phyloP scores from a whole-genome alignment of 2,888 invertebrate genomes.

The Ornithoptera priamus region DNA sequence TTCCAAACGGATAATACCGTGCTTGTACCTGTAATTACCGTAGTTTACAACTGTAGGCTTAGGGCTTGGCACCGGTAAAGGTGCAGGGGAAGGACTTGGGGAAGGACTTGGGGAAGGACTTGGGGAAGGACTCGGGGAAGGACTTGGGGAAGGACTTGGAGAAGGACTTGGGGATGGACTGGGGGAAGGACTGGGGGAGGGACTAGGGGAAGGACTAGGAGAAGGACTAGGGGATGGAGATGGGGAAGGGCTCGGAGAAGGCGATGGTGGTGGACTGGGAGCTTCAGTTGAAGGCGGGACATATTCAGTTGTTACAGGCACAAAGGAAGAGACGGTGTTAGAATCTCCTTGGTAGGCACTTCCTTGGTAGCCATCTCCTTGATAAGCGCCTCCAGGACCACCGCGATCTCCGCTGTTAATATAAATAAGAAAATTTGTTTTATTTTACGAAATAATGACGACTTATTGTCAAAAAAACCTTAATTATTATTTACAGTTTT shows the following conservation, averaged over 20 bases:
- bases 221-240: slow-evolving; percentile 31
- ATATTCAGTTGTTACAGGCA: slow-evolving; percentile 25
- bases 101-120: slow-evolving; percentile 17
- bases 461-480: no score
- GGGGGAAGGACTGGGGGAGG: slow-evolving; percentile 9
- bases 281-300: slow-evolving; percentile 17
- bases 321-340: slow-evolving; percentile 7
- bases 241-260: slow-evolving; percentile 30
- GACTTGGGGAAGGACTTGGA: slow-evolving; percentile 29
- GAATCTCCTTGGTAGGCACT: slow-evolving; percentile 3
- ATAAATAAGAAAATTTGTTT: not conserved
- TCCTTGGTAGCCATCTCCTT: slow-evolving; percentile 1
- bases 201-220: slow-evolving; percentile 14
- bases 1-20: slow-evolving; percentile 63
- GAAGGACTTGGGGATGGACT: slow-evolving; percentile 25
- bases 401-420: slow-evolving; percentile 21
- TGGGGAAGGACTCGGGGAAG: slow-evolving; percentile 10
- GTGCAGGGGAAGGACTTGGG: slow-evolving; percentile 5
- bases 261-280: slow-evolving; percentile 21
- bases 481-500: no score
- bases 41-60: slow-evolving; percentile 8
- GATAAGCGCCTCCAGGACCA: slow-evolving; percentile 10
- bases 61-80: slow-evolving; percentile 23
- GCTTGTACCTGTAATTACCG: slow-evolving; percentile 37
- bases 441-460: not conserved